Evolutionary conservation across 2,888 invertebrate species (phyloP), one percentile per base, ranked within the genome.

Genomic region (Agrochola circellaris): DNA sequence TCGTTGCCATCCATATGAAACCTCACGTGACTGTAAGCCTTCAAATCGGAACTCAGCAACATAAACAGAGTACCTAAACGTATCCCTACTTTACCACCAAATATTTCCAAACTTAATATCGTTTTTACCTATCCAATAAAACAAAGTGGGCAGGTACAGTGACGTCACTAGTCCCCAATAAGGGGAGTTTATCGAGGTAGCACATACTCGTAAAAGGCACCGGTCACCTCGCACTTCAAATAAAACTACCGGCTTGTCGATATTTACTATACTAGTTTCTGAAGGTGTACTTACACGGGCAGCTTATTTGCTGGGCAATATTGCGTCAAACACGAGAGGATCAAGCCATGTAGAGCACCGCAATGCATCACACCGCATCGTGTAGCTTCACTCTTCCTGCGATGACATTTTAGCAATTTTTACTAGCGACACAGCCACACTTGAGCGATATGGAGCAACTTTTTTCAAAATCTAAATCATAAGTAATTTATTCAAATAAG

Each of bases 121-220:
- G 38, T 72, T 87, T 87, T 75, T 72, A 81, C 84, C 72, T 71
- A 23, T 77, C 64, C 75, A 75, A 89, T 89, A 87, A 89, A 85
- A 82, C 72, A 81, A 38, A 56, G 30, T 60, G 54, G 34, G 60
- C n/a, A 42, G 67, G 76, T 87, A 82, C 83, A 74, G 81, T 82
- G 68, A 80, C 87, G 86, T 77, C 66, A 65, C 65, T 84, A 76
- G 82, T 68, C 71, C 77, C 82, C 86, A 84, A 87, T 87, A 84
- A 84, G 73, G 77, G 74, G 84, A 86, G 87, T 87, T 91, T 91
- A 91, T 89, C 75, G 87, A 81, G 86, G 82, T 73, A 81, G 83
- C 72, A 75, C 88, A 88, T 91, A n/a, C n/a, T n/a, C n/a, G n/a
- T n/a, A 91, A 91, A 91, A 89, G 81, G 83, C 91, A 91, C 87